A percentile compares a stretch with the other conserved stretches of the same genome.
These are phyloP conservation scores for Rhaphigaster nebulosa DNA, from an alignment of 2,888 invertebrate species.

Conservation along the genomic window DNA sequence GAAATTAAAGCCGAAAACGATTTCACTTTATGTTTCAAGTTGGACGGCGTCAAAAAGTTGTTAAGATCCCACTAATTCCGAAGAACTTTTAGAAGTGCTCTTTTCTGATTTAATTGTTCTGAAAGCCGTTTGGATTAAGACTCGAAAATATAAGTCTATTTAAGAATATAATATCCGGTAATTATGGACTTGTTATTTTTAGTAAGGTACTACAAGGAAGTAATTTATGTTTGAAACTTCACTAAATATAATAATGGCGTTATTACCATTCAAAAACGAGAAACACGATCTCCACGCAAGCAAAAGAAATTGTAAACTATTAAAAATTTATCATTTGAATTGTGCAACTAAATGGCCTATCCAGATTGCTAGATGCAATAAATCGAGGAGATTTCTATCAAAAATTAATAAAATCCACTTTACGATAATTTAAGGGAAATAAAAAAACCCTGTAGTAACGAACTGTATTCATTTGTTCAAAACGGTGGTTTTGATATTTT, in stretches of 20 bases:
- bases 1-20: constrained; percentile 6
- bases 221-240: neutral
- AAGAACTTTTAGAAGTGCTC: neutral
- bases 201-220: neutral
- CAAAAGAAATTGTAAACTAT: neutral
- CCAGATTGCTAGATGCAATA: no score
- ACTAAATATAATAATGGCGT: neutral
- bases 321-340: neutral
- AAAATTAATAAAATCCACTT: no score
- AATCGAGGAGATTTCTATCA: no score
- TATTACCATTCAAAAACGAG: neutral
- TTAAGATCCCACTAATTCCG: neutral
- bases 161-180: neutral
- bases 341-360: no score
- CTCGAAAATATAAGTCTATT: neutral
- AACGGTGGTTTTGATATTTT: no score
- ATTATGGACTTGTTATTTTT: neutral
- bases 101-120: constrained; percentile 2
- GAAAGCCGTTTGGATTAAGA: neutral
- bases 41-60: neutral
- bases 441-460: no score
- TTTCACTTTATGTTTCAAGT: neutral
- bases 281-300: neutral
- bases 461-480: no score
- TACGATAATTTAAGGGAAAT: no score